Conservation (phyloP, 1,140 invertebrate genomes). For the Drosophila navojoa region DNA sequence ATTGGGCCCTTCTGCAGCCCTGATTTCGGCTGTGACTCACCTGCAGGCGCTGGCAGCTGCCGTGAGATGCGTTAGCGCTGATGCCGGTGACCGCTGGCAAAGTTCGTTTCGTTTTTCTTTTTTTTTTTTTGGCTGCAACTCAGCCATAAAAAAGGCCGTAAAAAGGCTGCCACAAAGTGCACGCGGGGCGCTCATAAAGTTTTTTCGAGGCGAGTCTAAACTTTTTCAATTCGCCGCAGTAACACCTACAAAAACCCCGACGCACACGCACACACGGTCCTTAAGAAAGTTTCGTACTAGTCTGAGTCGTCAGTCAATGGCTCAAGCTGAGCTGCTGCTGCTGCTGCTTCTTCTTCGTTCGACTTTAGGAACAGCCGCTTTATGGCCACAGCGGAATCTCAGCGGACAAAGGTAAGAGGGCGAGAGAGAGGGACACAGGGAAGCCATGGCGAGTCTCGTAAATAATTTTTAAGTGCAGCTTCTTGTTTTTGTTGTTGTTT, state of each 20-base stretch:
- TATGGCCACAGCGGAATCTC: constrained; percentile 59
- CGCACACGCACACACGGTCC: constrained; percentile 16
- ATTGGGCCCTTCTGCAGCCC: neutral
- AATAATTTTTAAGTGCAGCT: constrained; percentile 77
- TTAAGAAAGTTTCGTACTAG: constrained; percentile 54
- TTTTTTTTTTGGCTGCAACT: constrained; percentile 45
- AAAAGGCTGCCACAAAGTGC: constrained; percentile 54
- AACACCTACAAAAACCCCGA: constrained; percentile 57
- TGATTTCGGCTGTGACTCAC: neutral
- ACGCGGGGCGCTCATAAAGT: constrained; percentile 64
- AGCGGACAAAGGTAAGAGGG: constrained; percentile 2
- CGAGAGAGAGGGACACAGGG: neutral
- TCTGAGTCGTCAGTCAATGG: constrained; percentile 57
- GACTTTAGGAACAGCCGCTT: constrained; percentile 33
- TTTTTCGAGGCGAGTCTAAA: constrained; percentile 56
- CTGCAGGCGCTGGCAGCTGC: neutral
- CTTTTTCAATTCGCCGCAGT: constrained; percentile 76
- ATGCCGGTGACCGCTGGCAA: constrained; percentile 60
- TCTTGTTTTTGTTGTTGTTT: constrained; percentile 31
- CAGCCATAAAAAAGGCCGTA: constrained; percentile 73
- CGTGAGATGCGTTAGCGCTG: constrained; percentile 1
- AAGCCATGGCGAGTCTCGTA: constrained; percentile 50
- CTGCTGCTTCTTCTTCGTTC: constrained; percentile 7
- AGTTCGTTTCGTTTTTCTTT: constrained; percentile 16
- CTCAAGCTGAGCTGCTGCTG: constrained; percentile 7